These are phyloP conservation scores for Astyanax mexicanus DNA, from an alignment of 2,797 vertebrate species.

Conservation along the genomic window DNA sequence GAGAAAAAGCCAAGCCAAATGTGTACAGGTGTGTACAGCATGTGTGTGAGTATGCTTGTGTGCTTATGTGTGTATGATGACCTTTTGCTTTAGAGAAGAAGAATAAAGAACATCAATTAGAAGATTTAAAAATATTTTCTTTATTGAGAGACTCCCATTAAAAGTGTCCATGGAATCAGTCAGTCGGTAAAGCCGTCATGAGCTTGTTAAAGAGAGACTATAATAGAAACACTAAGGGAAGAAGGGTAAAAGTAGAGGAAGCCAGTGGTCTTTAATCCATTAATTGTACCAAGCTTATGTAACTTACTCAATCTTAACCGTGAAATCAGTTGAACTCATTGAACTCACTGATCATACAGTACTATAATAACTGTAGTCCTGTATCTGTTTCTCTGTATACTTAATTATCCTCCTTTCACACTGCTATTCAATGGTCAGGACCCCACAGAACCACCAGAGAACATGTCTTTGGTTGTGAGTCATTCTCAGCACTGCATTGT, in stretches of 20 bases:
- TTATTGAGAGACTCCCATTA: background rate
- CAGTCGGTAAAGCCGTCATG: background rate
- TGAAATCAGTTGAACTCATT: background rate
- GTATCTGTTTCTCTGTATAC: no score
- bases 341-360: no score
- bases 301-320: background rate
- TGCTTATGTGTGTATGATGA: background rate
- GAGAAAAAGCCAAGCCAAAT: constrained; percentile 3
- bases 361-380: no score
- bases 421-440: no score
- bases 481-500: no score
- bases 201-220: background rate
- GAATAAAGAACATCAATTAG: no score
- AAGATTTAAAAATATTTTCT: no score
- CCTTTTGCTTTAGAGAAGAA: no score
- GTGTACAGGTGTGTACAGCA: no score
- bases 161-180: background rate
- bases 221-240: background rate
- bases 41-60: background rate
- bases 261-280: background rate
- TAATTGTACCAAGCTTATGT: background rate
- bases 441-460: no score
- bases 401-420: no score
- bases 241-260: background rate
- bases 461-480: no score